Conservation (phyloP, 2,888 invertebrate genomes). For the Pemphredon lugubris region DNA sequence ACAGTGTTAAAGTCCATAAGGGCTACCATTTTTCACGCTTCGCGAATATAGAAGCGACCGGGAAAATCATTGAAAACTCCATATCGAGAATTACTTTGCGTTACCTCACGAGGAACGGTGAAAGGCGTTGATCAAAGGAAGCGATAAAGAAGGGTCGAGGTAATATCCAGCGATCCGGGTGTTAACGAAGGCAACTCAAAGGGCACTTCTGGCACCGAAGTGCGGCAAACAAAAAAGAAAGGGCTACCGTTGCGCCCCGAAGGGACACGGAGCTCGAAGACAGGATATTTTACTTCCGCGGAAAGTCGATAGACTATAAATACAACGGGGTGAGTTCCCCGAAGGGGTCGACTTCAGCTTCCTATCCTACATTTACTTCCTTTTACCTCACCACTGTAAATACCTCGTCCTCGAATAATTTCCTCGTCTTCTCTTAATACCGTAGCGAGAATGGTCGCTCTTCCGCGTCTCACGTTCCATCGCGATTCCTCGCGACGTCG, state of each 20-base stretch:
- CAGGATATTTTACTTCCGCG: constrained; percentile 23
- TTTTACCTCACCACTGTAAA: no score
- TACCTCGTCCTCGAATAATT: no score
- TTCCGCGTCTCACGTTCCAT: no score
- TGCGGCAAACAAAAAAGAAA: constrained; percentile 43
- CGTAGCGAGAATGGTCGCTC: no score
- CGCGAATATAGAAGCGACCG: constrained; percentile 36
- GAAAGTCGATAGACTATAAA: constrained; percentile 37
- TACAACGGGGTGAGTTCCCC: constrained; percentile 15
- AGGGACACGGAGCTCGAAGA: constrained; percentile 12
- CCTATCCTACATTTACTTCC: neutral
- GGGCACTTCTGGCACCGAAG: constrained; percentile 22
- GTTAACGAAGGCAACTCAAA: constrained; percentile 63
- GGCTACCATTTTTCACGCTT: constrained; percentile 33
- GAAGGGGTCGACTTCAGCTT: neutral
- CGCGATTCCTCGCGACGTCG: no score
- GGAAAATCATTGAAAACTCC: constrained; percentile 50
- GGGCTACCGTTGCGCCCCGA: constrained; percentile 18
- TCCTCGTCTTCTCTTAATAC: no score
- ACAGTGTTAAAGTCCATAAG: constrained; percentile 37
- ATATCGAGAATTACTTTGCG: constrained; percentile 48
- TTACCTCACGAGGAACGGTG: constrained; percentile 4
- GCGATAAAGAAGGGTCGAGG: constrained; percentile 39
- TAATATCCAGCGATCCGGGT: constrained; percentile 55
- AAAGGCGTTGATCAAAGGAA: constrained; percentile 55